These are phyloP conservation scores for Tangara arthus DNA, from an alignment of 2,797 vertebrate genomes.

Conservation along the genomic window DNA sequence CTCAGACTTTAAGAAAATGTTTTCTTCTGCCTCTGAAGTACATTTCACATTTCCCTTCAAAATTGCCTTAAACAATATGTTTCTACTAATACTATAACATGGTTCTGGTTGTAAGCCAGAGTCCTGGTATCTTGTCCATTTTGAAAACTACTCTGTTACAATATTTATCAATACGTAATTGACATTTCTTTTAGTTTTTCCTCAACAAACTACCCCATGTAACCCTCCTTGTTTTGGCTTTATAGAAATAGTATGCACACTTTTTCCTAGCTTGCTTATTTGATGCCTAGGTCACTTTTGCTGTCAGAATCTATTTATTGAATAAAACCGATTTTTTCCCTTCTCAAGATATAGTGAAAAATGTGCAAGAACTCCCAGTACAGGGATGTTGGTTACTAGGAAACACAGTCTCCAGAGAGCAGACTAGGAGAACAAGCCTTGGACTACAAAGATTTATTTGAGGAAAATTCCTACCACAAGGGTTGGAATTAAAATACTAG, in stretches of 20 bases:
- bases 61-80: not conserved
- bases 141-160: not conserved
- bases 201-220: not conserved
- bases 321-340: constrained; percentile 2
- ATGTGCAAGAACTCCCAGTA: constrained; percentile 19
- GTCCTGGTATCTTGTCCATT: not conserved
- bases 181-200: not conserved
- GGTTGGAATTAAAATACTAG: constrained; percentile 19
- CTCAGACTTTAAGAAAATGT: not conserved
- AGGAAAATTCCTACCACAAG: not conserved
- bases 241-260: not conserved
- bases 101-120: not conserved
- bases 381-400: constrained; percentile 39
- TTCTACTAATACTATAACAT: not conserved
- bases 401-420: constrained; percentile 35
- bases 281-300: constrained; percentile 38
- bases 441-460: constrained; percentile 38
- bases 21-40: not conserved
- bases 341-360: constrained; percentile 38
- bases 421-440: not conserved
- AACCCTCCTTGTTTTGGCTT: not conserved
- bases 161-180: not conserved
- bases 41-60: not conserved
- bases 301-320: constrained; percentile 54
- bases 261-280: constrained; percentile 13